Evolutionary conservation across 2,888 invertebrate genomes (phyloP).

Genomic region (Aphodius sticticus): DNA sequence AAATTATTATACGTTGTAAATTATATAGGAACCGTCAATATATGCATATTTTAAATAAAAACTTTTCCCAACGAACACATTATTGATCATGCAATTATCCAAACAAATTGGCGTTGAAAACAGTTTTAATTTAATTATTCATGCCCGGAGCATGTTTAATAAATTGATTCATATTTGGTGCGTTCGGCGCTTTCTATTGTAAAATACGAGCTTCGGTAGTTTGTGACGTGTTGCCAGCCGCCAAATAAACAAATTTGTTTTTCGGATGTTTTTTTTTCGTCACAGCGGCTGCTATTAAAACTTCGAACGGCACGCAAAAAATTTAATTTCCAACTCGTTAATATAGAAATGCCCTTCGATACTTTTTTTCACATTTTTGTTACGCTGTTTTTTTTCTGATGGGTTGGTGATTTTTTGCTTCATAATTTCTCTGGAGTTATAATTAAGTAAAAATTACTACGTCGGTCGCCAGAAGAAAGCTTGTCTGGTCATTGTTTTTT

Average conservation of each 20-base stretch:
- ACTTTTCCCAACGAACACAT: background rate
- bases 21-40: background rate
- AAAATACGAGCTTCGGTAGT: background rate
- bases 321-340: background rate
- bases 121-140: conserved; percentile 4
- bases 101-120: background rate
- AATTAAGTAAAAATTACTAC: no score
- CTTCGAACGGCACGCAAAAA: background rate
- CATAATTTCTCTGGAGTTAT: background rate
- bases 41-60: background rate
- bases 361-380: background rate
- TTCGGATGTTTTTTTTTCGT: background rate
- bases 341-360: background rate
- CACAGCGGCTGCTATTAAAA: background rate
- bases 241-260: background rate
- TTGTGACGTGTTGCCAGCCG: background rate
- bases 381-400: background rate
- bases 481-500: no score
- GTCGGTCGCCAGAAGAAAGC: no score
- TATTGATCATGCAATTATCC: background rate
- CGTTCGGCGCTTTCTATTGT: background rate
- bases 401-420: background rate
- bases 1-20: background rate
- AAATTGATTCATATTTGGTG: background rate
- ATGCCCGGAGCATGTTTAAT: background rate